Evolutionary conservation across 2,113 vertebrate genomes (phyloP).

Genomic region (Psephotus haematonotus): DNA sequence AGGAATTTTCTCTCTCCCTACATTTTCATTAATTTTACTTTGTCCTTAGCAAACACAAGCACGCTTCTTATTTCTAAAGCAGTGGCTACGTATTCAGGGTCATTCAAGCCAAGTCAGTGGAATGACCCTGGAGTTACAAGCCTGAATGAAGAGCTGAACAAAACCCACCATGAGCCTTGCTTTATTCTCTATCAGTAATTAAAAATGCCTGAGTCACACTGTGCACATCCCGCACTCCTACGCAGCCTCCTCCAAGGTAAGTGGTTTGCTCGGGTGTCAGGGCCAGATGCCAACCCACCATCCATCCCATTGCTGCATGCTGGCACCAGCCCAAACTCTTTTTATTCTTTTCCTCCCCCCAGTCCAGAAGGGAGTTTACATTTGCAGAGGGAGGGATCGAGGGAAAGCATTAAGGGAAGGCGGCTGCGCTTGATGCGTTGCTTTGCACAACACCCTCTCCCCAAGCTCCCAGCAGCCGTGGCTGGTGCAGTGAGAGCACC

Average conservation of each 20-base stretch:
- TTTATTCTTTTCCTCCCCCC: not conserved
- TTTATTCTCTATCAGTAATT: not conserved
- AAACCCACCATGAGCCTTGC: not conserved
- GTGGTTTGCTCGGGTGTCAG: not conserved
- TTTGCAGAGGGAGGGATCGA: not conserved
- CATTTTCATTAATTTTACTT: not conserved
- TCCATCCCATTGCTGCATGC: not conserved
- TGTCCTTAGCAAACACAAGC: not conserved
- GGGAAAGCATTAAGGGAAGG: not conserved
- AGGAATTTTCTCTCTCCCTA: not conserved
- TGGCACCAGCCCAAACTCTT: not conserved
- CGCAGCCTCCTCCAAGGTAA: not conserved
- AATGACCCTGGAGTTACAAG: not conserved
- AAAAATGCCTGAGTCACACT: not conserved
- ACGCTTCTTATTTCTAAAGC: not conserved
- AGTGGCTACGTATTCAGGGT: not conserved
- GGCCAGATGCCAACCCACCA: not conserved
- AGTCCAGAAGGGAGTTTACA: not conserved
- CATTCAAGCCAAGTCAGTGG: not conserved
- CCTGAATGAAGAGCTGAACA: not conserved
- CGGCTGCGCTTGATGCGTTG: fast-evolving
- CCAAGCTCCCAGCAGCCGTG: not conserved
- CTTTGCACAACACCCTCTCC: not conserved
- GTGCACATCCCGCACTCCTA: not conserved
- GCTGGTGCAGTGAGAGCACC: slow-evolving; percentile 36